A percentile compares a stretch with the other conserved stretches of the same genome.
phyloP scores from a whole-genome alignment of 1,140 invertebrate genomes.

The Aphidius gifuensis region DNA sequence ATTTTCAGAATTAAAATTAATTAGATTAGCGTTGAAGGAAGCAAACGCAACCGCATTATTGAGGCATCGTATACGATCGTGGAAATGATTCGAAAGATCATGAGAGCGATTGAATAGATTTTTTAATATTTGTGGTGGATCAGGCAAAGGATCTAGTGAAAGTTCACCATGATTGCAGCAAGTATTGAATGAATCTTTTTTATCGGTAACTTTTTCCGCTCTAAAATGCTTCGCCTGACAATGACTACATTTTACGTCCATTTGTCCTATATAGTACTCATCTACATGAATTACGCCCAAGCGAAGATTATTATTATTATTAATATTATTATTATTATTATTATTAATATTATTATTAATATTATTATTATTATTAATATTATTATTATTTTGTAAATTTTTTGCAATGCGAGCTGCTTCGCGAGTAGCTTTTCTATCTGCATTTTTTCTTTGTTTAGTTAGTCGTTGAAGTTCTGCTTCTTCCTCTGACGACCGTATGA shows the following conservation, averaged over 20 bases:
- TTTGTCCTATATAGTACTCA: no score
- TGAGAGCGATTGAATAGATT: constrained; percentile 5
- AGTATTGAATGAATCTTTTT: constrained; percentile 10
- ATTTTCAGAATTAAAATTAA: constrained; percentile 4
- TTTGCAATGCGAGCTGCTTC: no score
- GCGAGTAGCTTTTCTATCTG: no score
- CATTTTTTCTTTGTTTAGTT: no score
- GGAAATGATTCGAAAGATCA: constrained; percentile 2
- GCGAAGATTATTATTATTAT: no score
- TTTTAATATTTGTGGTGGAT: not conserved
- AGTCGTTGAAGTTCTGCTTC: no score
- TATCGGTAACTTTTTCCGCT: constrained; percentile 3
- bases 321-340: no score
- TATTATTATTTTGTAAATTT: no score
- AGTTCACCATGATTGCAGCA: constrained; percentile 14
- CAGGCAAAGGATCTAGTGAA: not conserved
- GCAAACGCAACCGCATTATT: constrained; percentile 18
- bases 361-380: no score
- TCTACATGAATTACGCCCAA: no score
- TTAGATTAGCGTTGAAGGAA: constrained; percentile 13
- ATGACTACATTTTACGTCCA: not conserved
- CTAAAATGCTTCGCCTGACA: constrained; percentile 7
- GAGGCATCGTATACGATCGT: constrained; percentile 8
- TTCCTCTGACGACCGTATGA: no score
- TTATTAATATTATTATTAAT: no score